Evolutionary conservation across 92 coral and sea anemone genomes (phyloP), one percentile per base, ranked within the genome.

Genomic region (Epizoanthus ramosus): DNA sequence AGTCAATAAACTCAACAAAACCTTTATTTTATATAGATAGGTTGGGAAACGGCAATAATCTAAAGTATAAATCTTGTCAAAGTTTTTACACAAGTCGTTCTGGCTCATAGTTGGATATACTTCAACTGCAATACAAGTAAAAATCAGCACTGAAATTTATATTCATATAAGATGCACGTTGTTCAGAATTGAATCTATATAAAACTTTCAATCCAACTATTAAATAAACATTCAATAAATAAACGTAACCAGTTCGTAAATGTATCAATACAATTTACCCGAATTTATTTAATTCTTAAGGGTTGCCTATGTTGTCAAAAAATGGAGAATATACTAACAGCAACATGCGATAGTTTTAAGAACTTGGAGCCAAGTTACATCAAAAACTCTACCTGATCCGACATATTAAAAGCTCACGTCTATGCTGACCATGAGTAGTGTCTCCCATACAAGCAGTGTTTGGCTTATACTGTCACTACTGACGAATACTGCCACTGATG

Each of bases 341-440:
- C 63, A 58, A 58, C 63, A 58, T 23, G 23, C 23, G 18, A 58
- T 58, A 58, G 6, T 17, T 58, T 19, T 58, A 58, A 58, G 63
- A 16, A 18, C 63, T 58, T 23, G 6, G 23, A 58, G 63, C 63
- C 63, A 58, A 58, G 63, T 17, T 17, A 9, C 75, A 18, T 70
- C 75, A 70, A 70, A 43, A 70, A 70, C 71, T 66, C 39, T 66
- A 66, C 71, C 71, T 66, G 71, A 66, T 66, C 71, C 71, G 45
- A 66, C 71, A 66, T 66, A 65, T 45, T 45, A 45, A 2, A 47
- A 66, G 71, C 71, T 28, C 71, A 66, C 41, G 71, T 66, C 71
- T 6, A 70, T 3, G 75, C 2, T 14, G 21, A 67, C 15, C 72
- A 67, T 67, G 72, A 67, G 18, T 67, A 67, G 7, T 67, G 50